Percentiles rank a stretch among this genome's conserved stretches.
Conservation (phyloP, 2,113 vertebrate species). For the Glaucomys volans region DNA sequence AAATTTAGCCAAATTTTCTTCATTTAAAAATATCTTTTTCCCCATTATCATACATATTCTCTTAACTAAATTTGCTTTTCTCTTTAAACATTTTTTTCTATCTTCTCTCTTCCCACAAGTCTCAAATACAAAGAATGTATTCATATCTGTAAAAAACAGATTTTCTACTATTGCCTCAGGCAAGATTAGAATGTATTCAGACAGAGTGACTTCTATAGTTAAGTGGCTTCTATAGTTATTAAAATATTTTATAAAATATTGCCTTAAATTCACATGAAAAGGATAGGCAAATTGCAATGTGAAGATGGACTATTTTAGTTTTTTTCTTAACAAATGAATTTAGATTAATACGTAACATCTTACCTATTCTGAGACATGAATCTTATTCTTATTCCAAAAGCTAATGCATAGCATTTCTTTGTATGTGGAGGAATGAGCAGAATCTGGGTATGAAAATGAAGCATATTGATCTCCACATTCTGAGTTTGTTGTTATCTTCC, state of each 20-base stretch:
- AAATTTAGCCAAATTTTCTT: background rate
- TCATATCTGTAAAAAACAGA: slow-evolving; percentile 19
- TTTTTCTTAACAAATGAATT: slow-evolving; percentile 34
- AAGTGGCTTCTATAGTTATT: background rate
- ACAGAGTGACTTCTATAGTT: background rate
- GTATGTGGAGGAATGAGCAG: background rate
- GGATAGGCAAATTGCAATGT: background rate
- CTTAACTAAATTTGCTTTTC: background rate
- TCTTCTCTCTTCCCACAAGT: background rate
- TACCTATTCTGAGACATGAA: background rate
- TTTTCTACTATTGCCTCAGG: slow-evolving; percentile 4
- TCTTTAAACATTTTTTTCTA: background rate
- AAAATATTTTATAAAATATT: slow-evolving; percentile 46
- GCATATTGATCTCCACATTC: background rate
- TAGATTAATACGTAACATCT: background rate
- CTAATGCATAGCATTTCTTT: background rate
- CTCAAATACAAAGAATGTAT: background rate
- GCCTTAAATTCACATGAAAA: slow-evolving; percentile 11
- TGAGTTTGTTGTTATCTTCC: background rate
- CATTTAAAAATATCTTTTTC: background rate
- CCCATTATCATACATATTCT: background rate
- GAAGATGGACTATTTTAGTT: background rate
- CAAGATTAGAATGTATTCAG: slow-evolving; percentile 9
- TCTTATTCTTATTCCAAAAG: slow-evolving; percentile 17
- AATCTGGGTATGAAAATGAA: background rate